Conservation (phyloP, 2,888 invertebrate species). For the Tipula confusa region DNA sequence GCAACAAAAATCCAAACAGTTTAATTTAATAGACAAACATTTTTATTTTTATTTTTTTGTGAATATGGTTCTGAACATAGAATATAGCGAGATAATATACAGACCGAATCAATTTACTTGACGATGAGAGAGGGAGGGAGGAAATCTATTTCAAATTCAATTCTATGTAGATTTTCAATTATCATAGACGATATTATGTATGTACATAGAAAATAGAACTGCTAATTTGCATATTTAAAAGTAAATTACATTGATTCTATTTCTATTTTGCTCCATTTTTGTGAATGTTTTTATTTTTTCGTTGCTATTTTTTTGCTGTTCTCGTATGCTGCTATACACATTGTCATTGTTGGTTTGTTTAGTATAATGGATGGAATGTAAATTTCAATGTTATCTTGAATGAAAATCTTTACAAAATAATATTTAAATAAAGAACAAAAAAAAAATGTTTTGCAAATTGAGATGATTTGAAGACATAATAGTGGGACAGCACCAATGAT, state of each 20-base stretch:
- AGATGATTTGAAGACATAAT: not conserved
- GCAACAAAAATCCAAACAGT: not conserved
- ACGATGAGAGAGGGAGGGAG: not conserved
- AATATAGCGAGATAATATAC: no score
- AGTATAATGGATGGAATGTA: slow-evolving; percentile 25
- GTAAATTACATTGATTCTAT: slow-evolving; percentile 20
- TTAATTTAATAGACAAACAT: not conserved
- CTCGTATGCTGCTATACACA: not conserved
- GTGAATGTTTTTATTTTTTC: not conserved
- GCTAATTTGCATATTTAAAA: slow-evolving; percentile 20
- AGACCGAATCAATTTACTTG: not conserved
- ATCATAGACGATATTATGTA: not conserved
- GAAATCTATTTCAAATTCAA: not conserved
- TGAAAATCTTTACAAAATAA: not conserved
- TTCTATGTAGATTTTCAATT: slow-evolving; percentile 5
- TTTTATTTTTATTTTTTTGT: not conserved
- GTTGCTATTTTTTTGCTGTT: not conserved
- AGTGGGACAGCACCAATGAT: not conserved
- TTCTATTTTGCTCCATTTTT: not conserved
- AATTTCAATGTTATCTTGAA: not conserved
- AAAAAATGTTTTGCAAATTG: slow-evolving; percentile 9
- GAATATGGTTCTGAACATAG: not conserved
- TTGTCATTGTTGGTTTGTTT: slow-evolving; percentile 20
- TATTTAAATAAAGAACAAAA: not conserved
- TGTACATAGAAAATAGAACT: not conserved